Conservation (phyloP, 2,797 vertebrate genomes). For the Cyclura pinguis region DNA sequence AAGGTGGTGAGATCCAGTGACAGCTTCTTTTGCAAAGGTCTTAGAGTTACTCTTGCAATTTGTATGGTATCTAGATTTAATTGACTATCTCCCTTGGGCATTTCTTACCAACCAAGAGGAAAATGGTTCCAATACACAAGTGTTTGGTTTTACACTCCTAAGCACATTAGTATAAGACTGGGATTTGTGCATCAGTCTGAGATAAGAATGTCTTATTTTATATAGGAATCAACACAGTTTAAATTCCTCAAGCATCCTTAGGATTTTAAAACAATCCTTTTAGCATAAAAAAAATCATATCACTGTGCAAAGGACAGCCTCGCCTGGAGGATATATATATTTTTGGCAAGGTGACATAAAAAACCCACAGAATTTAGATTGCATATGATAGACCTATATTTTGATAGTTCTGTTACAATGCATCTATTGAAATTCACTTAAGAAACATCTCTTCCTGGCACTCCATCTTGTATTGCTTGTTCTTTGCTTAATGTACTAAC, state of each 20-base stretch:
- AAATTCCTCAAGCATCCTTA: background rate
- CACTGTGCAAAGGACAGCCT: background rate
- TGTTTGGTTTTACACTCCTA: no score
- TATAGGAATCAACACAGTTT: no score
- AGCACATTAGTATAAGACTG: background rate
- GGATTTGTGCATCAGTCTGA: no score
- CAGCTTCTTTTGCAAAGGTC: no score
- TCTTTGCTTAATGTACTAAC: constrained; percentile 42
- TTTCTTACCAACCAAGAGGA: no score
- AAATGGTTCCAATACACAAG: no score
- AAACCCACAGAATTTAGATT: background rate
- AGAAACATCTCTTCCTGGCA: constrained; percentile 36
- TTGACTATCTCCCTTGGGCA: no score
- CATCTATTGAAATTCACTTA: background rate
- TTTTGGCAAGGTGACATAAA: background rate
- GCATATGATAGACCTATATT: background rate
- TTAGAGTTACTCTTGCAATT: no score
- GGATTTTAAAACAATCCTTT: no score
- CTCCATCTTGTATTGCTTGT: background rate
- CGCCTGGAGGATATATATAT: background rate
- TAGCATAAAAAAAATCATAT: background rate
- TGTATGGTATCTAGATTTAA: no score
- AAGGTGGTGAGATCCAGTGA: no score
- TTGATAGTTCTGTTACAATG: background rate
- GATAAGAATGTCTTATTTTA: no score